phyloP scores from a whole-genome alignment of 64 coral and sea anemone species.

The Porites australiensis region DNA sequence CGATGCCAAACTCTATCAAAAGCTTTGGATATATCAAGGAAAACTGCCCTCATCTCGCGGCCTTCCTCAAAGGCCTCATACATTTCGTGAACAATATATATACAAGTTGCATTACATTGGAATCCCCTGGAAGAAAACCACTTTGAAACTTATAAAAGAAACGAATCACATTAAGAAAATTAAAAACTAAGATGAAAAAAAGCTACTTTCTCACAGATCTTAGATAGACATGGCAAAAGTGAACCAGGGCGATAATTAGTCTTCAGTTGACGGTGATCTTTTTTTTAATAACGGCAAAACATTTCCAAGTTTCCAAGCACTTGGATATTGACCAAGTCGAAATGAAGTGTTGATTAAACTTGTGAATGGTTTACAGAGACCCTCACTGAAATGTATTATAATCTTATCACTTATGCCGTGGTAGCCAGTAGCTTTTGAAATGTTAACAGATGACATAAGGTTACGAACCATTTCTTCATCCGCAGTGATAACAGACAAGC shows the following conservation, averaged over 20 bases:
- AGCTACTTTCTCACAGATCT: constrained; percentile 47
- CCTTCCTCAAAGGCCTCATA: constrained; percentile 48
- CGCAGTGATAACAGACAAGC: neutral
- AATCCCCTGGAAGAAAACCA: neutral
- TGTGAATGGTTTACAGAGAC: constrained; percentile 8
- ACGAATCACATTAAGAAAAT: constrained; percentile 7
- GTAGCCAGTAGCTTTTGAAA: constrained; percentile 28
- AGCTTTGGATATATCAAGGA: constrained; percentile 17
- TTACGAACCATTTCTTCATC: neutral
- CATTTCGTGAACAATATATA: constrained; percentile 55
- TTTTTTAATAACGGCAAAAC: constrained; percentile 54
- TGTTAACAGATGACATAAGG: constrained; percentile 26
- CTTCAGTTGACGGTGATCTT: too few species aligned
- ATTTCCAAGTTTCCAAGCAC: constrained; percentile 55
- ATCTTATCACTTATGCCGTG: constrained; percentile 54
- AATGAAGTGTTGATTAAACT: neutral
- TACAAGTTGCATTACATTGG: constrained; percentile 35
- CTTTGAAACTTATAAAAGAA: constrained; percentile 55
- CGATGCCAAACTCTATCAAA: constrained; percentile 18
- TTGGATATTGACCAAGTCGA: constrained; percentile 21
- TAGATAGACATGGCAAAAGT: constrained; percentile 29
- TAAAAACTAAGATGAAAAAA: constrained; percentile 17
- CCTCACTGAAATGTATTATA: constrained; percentile 1
- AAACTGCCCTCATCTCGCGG: constrained; percentile 37
- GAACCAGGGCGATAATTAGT: constrained; percentile 56